Evolutionary conservation across 2,888 invertebrate genomes (phyloP), one percentile per base, ranked within the genome.

Genomic region (Pachliopta kotzebuea): DNA sequence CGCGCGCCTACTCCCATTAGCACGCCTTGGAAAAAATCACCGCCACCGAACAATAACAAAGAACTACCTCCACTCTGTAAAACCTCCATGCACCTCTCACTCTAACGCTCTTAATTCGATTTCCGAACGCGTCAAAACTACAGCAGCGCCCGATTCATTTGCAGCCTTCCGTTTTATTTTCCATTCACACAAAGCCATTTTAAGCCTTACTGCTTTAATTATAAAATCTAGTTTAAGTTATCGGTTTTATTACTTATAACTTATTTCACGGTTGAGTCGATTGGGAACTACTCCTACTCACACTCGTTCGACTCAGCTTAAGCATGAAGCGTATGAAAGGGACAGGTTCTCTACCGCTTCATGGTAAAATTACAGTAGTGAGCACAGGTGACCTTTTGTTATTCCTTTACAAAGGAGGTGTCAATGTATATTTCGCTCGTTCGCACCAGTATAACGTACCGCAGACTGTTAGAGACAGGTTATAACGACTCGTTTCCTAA

Each of bases 361-460:
- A 85, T 85, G 83, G 85, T 86, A 85, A 84, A 88, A 90, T 92
- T 90, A 89, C 91, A 84, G 92, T 90, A 91, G 92, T 91, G 88
- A 92, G 86, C 92, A 92, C 89, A 90, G 90, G 89, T 91, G 92
- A 92, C 90, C 92, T 91, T 92, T 90, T 85, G 86, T 79, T 80
- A 86, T 87, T 87, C 84, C 84, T 84, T 81, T 72, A 75, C 68
- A 77, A 77, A 77, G 83, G 75, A 85, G 83, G 86, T 85, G 85
- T 81, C 81, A 86, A 86, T 85, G 72, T 89, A 88, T 81, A 83
- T 67, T 77, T 75, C 68, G 84, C 89, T 84, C 89, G 76, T 80
- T 89, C 82, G 75, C 49, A 68, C 79, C 67, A 62, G 71, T 72
- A 68, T 65, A 66, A 68, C 69, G 71, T 68, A 68, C 56, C 54